phyloP scores from a whole-genome alignment of 2,888 invertebrate species.

The Noctuana brunneofusca region DNA sequence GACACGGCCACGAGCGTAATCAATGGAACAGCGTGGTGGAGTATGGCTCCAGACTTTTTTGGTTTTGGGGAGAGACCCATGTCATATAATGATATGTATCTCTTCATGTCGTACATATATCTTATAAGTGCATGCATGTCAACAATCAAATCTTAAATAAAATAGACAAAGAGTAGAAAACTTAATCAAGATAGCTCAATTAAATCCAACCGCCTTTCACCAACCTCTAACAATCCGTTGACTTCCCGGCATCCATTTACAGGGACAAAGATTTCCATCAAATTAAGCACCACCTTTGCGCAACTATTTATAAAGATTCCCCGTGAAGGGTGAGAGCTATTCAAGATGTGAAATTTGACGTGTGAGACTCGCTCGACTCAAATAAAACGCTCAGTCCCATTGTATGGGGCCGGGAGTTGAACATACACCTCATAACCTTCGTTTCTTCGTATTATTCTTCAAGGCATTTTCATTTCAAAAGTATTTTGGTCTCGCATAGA shows the following conservation, averaged over 20 bases:
- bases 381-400: constrained; percentile 58
- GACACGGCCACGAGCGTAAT: too few species aligned
- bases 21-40: too few species aligned
- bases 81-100: too few species aligned
- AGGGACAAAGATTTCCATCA: constrained; percentile 69
- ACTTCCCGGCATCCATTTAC: constrained; percentile 68
- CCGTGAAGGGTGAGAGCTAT: constrained; percentile 59
- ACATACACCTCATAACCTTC: constrained; percentile 69
- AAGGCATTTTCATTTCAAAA: constrained; percentile 60
- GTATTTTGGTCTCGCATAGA: constrained; percentile 12
- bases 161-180: constrained; percentile 23
- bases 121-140: neutral
- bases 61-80: too few species aligned
- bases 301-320: constrained; percentile 82
- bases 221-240: constrained; percentile 59
- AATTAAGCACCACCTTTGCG: constrained; percentile 76
- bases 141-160: neutral
- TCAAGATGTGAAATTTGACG: constrained; percentile 82
- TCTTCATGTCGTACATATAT: too few species aligned
- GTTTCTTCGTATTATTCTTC: constrained; percentile 67
- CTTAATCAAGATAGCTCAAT: constrained; percentile 58
- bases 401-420: constrained; percentile 59
- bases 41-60: too few species aligned
- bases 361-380: constrained; percentile 66
- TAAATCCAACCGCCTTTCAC: constrained; percentile 59